Conservation (phyloP, 2,888 invertebrate genomes). For the Leptarthrus brevirostris region DNA sequence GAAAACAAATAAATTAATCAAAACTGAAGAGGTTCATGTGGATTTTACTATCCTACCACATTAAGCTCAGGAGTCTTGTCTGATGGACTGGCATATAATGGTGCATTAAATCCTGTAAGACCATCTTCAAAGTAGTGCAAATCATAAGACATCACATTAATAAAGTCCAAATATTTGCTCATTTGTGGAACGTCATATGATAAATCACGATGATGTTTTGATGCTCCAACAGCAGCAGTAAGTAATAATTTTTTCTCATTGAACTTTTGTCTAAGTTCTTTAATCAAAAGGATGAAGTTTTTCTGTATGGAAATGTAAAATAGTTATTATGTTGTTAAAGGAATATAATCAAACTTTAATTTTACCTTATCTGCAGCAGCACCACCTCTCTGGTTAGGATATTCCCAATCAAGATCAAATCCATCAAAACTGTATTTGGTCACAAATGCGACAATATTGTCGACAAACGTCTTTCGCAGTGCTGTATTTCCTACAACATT, state of each 20-base stretch:
- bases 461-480: constrained; percentile 67
- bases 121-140: constrained; percentile 70
- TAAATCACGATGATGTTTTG: constrained; percentile 62
- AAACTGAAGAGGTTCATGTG: background rate
- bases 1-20: background rate
- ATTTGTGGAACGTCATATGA: constrained; percentile 70
- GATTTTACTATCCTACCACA: constrained; percentile 60
- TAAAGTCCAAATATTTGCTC: constrained; percentile 67
- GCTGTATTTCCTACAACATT: constrained; percentile 58
- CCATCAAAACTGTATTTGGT: constrained; percentile 71
- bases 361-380: constrained; percentile 48
- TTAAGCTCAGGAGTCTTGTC: constrained; percentile 60
- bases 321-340: background rate
- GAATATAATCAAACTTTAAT: background rate
- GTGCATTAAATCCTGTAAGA: constrained; percentile 68
- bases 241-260: constrained; percentile 65
- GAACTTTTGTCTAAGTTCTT: constrained; percentile 64
- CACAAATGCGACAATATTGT: constrained; percentile 68
- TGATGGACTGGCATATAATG: constrained; percentile 63
- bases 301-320: background rate
- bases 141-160: constrained; percentile 72
- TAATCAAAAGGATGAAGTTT: constrained; percentile 61
- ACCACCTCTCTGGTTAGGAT: constrained; percentile 70
- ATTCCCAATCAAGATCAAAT: constrained; percentile 75
- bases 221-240: constrained; percentile 70